A percentile compares a stretch with the other conserved stretches of the same genome.
These are phyloP conservation scores for Epistrophe eligans DNA, from an alignment of 2,888 invertebrate species.

Conservation along the genomic window DNA sequence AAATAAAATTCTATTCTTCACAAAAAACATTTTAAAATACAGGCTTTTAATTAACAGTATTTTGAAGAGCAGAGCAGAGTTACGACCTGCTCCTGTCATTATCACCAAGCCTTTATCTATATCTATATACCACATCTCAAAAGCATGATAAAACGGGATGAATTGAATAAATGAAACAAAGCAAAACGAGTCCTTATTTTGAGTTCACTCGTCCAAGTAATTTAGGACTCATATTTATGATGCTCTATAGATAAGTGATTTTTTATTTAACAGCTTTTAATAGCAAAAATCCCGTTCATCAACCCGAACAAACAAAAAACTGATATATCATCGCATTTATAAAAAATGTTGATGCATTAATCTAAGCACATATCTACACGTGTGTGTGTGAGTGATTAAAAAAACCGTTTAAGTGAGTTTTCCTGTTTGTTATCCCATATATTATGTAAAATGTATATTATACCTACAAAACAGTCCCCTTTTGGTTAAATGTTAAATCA, in stretches of 20 bases:
- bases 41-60: too few species aligned
- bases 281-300: constrained; percentile 29
- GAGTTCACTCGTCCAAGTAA: background rate
- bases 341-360: constrained; percentile 37
- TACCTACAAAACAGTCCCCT: constrained; percentile 7
- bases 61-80: background rate
- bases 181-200: background rate
- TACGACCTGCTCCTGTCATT: too few species aligned
- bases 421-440: constrained; percentile 35
- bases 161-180: background rate
- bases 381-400: constrained; percentile 17
- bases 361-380: background rate
- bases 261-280: constrained; percentile 36
- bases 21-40: too few species aligned
- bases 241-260: constrained; percentile 1
- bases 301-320: constrained; percentile 14
- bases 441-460: background rate
- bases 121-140: background rate
- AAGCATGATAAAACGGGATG: background rate
- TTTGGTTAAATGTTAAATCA: constrained; percentile 40
- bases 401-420: constrained; percentile 55
- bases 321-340: constrained; percentile 28
- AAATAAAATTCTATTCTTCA: too few species aligned
- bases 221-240: background rate
- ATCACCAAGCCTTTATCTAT: background rate